Evolutionary conservation across 2,797 vertebrate genomes (phyloP), one percentile per base, ranked within the genome.

Genomic region (Muscicapa comitata): DNA sequence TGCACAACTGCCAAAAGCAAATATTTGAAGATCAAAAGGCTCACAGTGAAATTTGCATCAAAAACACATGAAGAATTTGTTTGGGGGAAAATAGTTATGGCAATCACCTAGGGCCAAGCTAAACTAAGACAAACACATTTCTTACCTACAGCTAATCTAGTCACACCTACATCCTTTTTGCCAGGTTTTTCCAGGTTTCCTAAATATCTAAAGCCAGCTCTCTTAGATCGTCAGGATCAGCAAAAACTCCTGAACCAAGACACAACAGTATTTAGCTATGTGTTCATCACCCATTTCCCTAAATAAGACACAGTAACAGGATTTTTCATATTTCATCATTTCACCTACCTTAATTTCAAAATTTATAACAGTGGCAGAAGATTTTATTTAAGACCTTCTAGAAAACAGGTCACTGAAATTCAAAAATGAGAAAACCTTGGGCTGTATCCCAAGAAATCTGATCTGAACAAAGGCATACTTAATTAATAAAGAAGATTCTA

Each of bases 371-470:
- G 43, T 11, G 5, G 45, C 38, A 65, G 24, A 59, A 33, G 9
- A 73, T 42, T 80, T 68, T 63, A 71, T 40, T 67, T 67, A 50
- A 67, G 29, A 54, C 35, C 7, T 53, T 66, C 20, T 51, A 78
- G 23, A 74, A 90, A 78, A 45, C 23, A 62, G 38, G 43, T 43
- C 65, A 74, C 61, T 40, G 42, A 37, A 65, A 51, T 31, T 3
- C 37, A 35, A 77, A 86, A 86, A 7, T 9, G 5, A 57, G 9
- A 90, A 85, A 45, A 50, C 35, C 28, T 29, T 84, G 35, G 97
- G 97, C 67, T 98, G 97, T 38, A 71, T 98, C 37, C 97, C 96
- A 17, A 73, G 45, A 82, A 93, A 73, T 11, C 50, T 86, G n/a
- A 94, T 86, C 78, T 97, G 48, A 93, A 61, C 5, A 83, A 80